Evolutionary conservation across 2,113 vertebrate species (phyloP), one percentile per base, ranked within the genome.

Genomic region (Notothenia rossii): DNA sequence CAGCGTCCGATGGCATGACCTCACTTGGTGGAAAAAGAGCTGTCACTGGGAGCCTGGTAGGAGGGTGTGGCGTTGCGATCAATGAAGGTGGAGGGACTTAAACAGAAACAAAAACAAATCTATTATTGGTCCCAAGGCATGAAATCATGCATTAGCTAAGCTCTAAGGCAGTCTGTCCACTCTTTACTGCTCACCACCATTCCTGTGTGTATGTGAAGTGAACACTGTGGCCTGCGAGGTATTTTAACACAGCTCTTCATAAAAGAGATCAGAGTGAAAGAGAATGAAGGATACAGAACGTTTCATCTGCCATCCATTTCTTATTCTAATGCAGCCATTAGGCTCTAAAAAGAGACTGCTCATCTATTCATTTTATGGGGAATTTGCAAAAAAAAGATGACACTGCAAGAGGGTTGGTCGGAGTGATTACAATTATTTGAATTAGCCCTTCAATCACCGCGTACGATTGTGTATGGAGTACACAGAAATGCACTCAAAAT

Each of bases 281-380:
- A 58, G 75, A 66, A 82, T 88, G 85, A 87, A 85, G 77, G 81
- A 86, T 85, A 79, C 79, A 67, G 75, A 66, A 78, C 82, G 3
- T 87, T 82, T 84, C 82, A 86, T 87, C 89, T 72, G 33, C 87
- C 22, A 87, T 92, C 88, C 85, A 87, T 93, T 87, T 91, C 88
- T 66, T 90, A 87, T 90, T 92, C 86, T 89, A 87, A 94, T 93
- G 90, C 61, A 81, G 82, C 93, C 86, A 91, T 92, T 93, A 90
- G 76, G 84, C 78, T 93, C 85, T 80, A 86, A 90, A 88, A 88
- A 87, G 83, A 92, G 88, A 85, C 86, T 45, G 77, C 85, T 94
- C 90, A 84, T 92, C 79, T 84, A 86, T 90, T 91, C 89, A 89
- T 82, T 91, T 93, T 86, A 93, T 90, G 86, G 86, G 71, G 81